These are phyloP conservation scores for Alloscopus bannaensis DNA, from an alignment of 2,888 invertebrate genomes.

Conservation along the genomic window DNA sequence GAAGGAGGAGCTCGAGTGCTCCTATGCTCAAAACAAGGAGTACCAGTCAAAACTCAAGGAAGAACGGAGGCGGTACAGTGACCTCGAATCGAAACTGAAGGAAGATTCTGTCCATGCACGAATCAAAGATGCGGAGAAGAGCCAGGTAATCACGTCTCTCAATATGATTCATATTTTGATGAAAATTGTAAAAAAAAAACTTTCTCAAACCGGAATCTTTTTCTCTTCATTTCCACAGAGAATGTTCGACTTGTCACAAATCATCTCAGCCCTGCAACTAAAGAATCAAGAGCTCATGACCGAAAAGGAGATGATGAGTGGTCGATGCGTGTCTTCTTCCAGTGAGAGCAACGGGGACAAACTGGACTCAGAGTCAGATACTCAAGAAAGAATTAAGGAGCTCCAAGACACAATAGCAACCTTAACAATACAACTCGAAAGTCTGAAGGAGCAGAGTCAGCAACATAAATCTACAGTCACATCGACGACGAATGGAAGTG, in stretches of 20 bases:
- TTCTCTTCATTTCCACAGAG: constrained; percentile 52
- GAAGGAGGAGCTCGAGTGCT: constrained; percentile 86
- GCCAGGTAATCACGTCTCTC: constrained; percentile 66
- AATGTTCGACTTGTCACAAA: constrained; percentile 72
- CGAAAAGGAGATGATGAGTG: constrained; percentile 91
- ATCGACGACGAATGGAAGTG: constrained; percentile 13
- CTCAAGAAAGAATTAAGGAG: constrained; percentile 70
- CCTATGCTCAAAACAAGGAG: constrained; percentile 84
- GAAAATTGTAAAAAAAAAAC: constrained; percentile 23
- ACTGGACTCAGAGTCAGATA: constrained; percentile 70
- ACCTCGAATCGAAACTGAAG: constrained; percentile 80
- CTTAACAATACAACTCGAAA: constrained; percentile 91
- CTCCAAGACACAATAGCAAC: constrained; percentile 95
- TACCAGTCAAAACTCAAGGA: constrained; percentile 87
- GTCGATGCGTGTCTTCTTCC: constrained; percentile 75
- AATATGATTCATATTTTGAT: constrained; percentile 13
- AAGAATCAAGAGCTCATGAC: constrained; percentile 97
- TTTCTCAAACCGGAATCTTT: background rate
- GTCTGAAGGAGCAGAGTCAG: constrained; percentile 63
- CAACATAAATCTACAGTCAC: constrained; percentile 31
- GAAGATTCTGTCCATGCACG: constrained; percentile 73
- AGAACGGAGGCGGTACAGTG: constrained; percentile 86
- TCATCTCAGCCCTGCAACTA: constrained; percentile 70
- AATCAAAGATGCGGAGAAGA: constrained; percentile 72
- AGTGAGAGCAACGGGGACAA: constrained; percentile 71